Evolutionary conservation across 1,140 invertebrate genomes (phyloP).

Genomic region (Atta texana): DNA sequence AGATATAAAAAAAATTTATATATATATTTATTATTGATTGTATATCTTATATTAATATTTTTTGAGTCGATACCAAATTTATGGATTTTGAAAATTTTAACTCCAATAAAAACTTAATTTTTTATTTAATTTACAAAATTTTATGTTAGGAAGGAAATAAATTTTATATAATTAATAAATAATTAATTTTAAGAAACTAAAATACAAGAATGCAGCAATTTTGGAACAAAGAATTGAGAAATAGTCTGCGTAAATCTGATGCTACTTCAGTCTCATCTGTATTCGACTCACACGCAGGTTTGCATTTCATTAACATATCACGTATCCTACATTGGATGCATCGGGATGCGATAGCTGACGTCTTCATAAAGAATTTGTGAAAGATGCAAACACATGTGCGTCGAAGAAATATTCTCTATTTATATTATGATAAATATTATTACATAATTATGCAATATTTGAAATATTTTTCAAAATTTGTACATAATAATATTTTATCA

Average conservation of each 20-base stretch:
- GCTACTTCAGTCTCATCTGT: slow-evolving; percentile 60
- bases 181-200: background rate
- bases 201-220: background rate
- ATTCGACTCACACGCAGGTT: slow-evolving; percentile 57
- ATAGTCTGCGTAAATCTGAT: slow-evolving; percentile 46
- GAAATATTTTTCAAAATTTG: background rate
- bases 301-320: slow-evolving; percentile 71
- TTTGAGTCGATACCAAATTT: background rate
- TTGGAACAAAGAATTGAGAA: slow-evolving; percentile 6
- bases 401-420: background rate
- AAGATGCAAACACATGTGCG: slow-evolving; percentile 36
- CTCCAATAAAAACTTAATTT: background rate
- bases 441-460: background rate
- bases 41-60: background rate
- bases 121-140: slow-evolving; percentile 5
- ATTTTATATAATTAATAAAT: slow-evolving; percentile 6
- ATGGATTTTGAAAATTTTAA: background rate
- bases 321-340: slow-evolving; percentile 70
- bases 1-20: too few relatives aligned
- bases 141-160: background rate
- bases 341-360: slow-evolving; percentile 50
- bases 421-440: background rate
- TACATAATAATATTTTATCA: background rate
- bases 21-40: too few relatives aligned
- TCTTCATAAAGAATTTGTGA: slow-evolving; percentile 63